Evolutionary conservation across 2,888 invertebrate genomes (phyloP).

Genomic region (Megamerina dolium): DNA sequence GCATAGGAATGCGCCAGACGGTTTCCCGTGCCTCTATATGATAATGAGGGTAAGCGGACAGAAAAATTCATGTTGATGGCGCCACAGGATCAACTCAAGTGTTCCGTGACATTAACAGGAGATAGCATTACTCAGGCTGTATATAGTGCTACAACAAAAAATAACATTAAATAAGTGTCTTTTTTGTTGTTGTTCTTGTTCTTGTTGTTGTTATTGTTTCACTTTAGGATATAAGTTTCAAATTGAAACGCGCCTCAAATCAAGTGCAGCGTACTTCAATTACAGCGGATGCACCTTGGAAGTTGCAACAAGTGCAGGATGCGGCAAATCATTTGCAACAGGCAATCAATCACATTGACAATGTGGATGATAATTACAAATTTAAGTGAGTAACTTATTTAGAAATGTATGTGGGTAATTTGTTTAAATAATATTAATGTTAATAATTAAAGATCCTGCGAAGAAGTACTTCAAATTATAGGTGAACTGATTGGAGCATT

Average conservation of each 20-base stretch:
- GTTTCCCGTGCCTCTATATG: conserved; percentile 74
- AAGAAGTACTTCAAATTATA: conserved; percentile 79
- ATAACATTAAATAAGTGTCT: conserved; percentile 2
- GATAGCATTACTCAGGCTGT: conserved; percentile 90
- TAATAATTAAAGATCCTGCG: conserved; percentile 61
- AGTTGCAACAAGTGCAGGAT: conserved; percentile 86
- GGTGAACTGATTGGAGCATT: conserved; percentile 78
- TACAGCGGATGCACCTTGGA: conserved; percentile 84
- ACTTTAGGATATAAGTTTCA: conserved; percentile 70
- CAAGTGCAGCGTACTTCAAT: conserved; percentile 75
- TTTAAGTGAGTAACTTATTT: conserved; percentile 57
- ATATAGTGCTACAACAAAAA: conserved; percentile 30
- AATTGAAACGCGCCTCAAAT: conserved; percentile 75
- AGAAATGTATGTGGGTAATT: too few relatives aligned
- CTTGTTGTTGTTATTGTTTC: too few relatives aligned
- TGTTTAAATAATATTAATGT: too few relatives aligned
- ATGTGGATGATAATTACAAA: conserved; percentile 73
- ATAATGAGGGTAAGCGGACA: conserved; percentile 72
- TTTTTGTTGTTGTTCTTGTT: too few relatives aligned
- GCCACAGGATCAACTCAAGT: conserved; percentile 80
- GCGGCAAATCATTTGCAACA: conserved; percentile 88
- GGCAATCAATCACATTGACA: conserved; percentile 78
- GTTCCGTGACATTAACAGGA: conserved; percentile 81
- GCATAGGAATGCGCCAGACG: conserved; percentile 75
- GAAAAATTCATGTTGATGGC: conserved; percentile 80